These are phyloP conservation scores for Neostethus bicornis DNA, from an alignment of 2,797 vertebrate species.

Conservation along the genomic window DNA sequence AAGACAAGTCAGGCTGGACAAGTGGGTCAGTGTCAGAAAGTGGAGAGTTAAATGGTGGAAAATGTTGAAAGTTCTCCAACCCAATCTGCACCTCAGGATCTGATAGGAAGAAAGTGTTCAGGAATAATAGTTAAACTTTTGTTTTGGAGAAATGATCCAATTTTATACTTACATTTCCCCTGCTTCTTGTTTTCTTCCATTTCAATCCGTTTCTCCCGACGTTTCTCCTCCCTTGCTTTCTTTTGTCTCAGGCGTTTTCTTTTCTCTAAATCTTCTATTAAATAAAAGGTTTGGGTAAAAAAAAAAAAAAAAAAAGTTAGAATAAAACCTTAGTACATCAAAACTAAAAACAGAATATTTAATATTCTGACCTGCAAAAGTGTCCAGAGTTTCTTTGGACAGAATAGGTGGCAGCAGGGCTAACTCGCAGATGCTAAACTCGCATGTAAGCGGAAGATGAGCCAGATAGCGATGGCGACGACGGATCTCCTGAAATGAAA, in stretches of 20 bases:
- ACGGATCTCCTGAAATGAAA: slow-evolving; percentile 86
- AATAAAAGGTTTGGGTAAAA: not conserved
- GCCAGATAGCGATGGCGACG: slow-evolving; percentile 94
- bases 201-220: slow-evolving; percentile 93
- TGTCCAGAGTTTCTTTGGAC: slow-evolving; percentile 92
- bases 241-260: slow-evolving; percentile 93
- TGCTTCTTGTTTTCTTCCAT: slow-evolving; percentile 97
- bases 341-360: not conserved
- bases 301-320: not conserved
- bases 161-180: slow-evolving; percentile 89
- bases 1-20: slow-evolving; percentile 68
- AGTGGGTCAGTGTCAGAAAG: slow-evolving; percentile 60
- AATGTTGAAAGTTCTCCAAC: slow-evolving; percentile 96
- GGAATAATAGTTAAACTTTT: not conserved
- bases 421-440: slow-evolving; percentile 97
- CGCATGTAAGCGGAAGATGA: slow-evolving; percentile 96
- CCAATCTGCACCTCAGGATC: slow-evolving; percentile 97
- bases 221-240: slow-evolving; percentile 93
- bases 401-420: slow-evolving; percentile 90
- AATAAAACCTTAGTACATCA: not conserved
- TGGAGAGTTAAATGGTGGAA: slow-evolving; percentile 91
- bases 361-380: slow-evolving; percentile 87
- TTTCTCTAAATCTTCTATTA: slow-evolving; percentile 93
- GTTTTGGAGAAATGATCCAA: not conserved
- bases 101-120: slow-evolving; percentile 49